A percentile compares a stretch with the other conserved stretches of the same genome.
Conservation (phyloP, 1,140 invertebrate genomes). For the Drosophila dunni region DNA sequence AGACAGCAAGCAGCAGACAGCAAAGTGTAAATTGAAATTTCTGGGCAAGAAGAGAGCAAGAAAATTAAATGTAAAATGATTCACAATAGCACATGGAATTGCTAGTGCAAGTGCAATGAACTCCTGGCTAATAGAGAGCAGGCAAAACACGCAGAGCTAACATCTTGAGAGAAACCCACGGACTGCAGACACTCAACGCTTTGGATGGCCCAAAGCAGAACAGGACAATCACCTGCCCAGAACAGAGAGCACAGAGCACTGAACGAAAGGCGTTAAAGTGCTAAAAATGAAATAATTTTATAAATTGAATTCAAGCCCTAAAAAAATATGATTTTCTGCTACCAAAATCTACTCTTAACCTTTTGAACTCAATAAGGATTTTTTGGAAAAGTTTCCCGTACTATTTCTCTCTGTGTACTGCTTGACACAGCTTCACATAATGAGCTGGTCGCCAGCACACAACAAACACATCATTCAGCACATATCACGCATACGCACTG, state of each 20-base stretch:
- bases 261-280: background rate
- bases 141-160: background rate
- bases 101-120: conserved; percentile 36
- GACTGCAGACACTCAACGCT: conserved; percentile 28
- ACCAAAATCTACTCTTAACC: background rate
- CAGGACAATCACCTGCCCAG: conserved; percentile 31
- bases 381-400: background rate
- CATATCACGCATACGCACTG: conserved; percentile 61
- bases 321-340: background rate
- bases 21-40: conserved; percentile 41
- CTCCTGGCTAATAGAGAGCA: conserved; percentile 32
- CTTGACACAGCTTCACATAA: conserved; percentile 33
- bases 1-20: conserved; percentile 8
- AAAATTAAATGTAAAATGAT: conserved; percentile 43
- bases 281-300: no score
- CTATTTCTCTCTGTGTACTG: conserved; percentile 21
- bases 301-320: no score
- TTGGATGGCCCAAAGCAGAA: conserved; percentile 6
- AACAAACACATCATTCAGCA: conserved; percentile 6
- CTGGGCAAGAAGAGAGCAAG: conserved; percentile 22
- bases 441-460: conserved; percentile 42
- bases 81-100: conserved; percentile 30
- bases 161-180: conserved; percentile 29
- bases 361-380: background rate
- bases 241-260: background rate